These are phyloP conservation scores for Pseudomyrmex concolor DNA, from an alignment of 1,140 invertebrate species.

Conservation along the genomic window DNA sequence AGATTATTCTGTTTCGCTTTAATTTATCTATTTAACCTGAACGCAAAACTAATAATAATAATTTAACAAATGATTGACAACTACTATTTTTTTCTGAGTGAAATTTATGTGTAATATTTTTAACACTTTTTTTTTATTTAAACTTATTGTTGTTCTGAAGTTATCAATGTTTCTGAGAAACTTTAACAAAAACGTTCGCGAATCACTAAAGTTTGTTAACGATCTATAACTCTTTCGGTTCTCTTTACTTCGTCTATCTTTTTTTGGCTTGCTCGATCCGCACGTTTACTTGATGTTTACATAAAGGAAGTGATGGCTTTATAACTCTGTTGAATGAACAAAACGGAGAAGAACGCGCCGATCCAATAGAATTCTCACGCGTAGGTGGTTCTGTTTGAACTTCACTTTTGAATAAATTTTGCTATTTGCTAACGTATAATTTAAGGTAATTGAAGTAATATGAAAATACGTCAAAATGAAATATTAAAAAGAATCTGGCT, in stretches of 20 bases:
- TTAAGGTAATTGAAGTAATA: neutral
- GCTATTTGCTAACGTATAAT: neutral
- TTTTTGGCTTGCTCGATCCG: conserved; percentile 5
- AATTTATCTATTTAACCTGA: neutral
- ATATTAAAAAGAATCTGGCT: neutral
- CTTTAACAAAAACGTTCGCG: conserved; percentile 36
- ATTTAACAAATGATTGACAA: neutral
- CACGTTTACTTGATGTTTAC: conserved; percentile 55
- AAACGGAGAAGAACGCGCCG: conserved; percentile 22
- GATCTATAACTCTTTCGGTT: conserved; percentile 60
- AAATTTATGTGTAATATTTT: conserved; percentile 9
- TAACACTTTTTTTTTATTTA: neutral
- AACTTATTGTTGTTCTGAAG: neutral
- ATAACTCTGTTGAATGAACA: conserved; percentile 17
- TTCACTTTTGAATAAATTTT: conserved; percentile 26
- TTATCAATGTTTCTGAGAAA: conserved; percentile 17
- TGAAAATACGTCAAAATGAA: neutral
- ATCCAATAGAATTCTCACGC: conserved; percentile 41
- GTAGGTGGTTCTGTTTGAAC: conserved; percentile 35
- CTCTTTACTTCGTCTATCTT: conserved; percentile 8
- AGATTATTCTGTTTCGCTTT: neutral
- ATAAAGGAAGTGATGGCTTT: conserved; percentile 44
- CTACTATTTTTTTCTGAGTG: neutral
- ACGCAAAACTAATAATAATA: no score
- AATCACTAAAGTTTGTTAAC: conserved; percentile 54